Evolutionary conservation across 2,888 invertebrate genomes (phyloP), one percentile per base, ranked within the genome.

Genomic region (Eupithecia tripunctaria): DNA sequence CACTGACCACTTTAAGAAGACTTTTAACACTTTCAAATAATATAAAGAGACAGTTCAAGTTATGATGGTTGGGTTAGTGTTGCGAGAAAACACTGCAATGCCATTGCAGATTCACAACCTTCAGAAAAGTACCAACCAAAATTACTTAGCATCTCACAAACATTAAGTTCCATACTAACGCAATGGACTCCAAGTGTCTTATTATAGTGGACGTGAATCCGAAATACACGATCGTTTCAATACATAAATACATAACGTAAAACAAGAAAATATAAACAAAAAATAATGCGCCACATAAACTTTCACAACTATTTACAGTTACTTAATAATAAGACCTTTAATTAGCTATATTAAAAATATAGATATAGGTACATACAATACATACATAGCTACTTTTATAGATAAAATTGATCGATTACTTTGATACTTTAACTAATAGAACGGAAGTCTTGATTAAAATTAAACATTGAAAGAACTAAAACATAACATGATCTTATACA

Each of bases 291-390:
- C 92, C 92, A 94, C 93, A 87, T 92, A 93, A 93, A 91, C 92
- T 89, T 92, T 90, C 93, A 92, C 91, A 82, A 93, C 90, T 93
- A 93, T 94, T 86, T 94, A 93, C 93, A 93, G 76, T 89, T 90
- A 92, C 91, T 90, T 92, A 92, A 84, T 81, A 85, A 87, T 91
- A 91, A 89, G 89, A 91, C 85, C 89, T 86, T 88, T 91, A 90
- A 87, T 90, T 85, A 64, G 88, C 91, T 92, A 91, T 91, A 87
- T 90, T 92, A 92, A 92, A 92, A 92, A 92, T 92, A 93, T 92
- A 92, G 90, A 90, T 92, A 91, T 92, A 92, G 89, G 86, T 93
- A 92, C 90, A 92, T 91, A 93, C 88, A 64, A 91, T 92, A 91
- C 89, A 92, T 91, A 90, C 89, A 92, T 91, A 90, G 85, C 92